Percentiles rank a stretch among this genome's conserved stretches.
phyloP scores from a whole-genome alignment of 2,888 invertebrate species.

The Limnephilus lunatus region DNA sequence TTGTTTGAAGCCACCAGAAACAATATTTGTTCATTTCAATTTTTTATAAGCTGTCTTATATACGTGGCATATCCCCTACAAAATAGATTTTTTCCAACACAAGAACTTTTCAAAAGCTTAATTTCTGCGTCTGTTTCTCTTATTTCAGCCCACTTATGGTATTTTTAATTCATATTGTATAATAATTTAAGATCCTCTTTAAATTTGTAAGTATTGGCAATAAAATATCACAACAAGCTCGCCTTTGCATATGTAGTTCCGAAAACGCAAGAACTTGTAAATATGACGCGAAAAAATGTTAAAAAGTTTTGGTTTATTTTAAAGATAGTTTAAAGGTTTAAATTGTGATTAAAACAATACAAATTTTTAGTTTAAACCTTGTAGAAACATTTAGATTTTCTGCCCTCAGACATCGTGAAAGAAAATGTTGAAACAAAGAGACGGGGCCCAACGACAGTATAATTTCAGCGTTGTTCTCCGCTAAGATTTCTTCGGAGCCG shows the following conservation, averaged over 20 bases:
- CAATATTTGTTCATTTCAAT: no score
- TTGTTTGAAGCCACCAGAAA: no score
- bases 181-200: neutral
- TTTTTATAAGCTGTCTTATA: no score
- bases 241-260: neutral
- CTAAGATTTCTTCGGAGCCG: slow-evolving; percentile 49
- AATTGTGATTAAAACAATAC: slow-evolving; percentile 25
- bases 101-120: no score
- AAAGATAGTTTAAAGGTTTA: neutral
- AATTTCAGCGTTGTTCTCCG: slow-evolving; percentile 43
- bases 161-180: no score
- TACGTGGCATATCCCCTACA: no score
- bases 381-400: slow-evolving; percentile 12
- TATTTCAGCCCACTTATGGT: no score
- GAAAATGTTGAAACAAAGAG: slow-evolving; percentile 36
- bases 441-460: slow-evolving; percentile 41
- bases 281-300: neutral
- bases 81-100: no score
- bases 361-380: slow-evolving; percentile 8
- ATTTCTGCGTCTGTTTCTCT: no score
- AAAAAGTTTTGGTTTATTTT: neutral
- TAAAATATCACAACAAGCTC: neutral
- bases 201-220: neutral
- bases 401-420: neutral
- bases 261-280: neutral